phyloP scores from a whole-genome alignment of 2,113 vertebrate genomes.

The Leucopsar rothschildi region DNA sequence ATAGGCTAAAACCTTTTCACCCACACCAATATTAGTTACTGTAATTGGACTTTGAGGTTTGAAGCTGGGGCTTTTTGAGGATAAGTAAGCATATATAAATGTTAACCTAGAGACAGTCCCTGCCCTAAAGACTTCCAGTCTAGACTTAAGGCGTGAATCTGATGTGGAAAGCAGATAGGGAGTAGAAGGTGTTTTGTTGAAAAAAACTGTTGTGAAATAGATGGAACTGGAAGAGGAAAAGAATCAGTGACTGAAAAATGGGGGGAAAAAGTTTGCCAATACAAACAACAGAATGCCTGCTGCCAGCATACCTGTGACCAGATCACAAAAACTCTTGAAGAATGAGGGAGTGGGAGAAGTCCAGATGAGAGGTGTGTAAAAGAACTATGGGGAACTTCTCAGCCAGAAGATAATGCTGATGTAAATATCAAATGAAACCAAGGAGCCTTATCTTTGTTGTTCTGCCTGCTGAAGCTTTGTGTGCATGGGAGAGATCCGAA shows the following conservation, averaged over 20 bases:
- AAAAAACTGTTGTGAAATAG: background rate
- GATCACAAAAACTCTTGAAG: background rate
- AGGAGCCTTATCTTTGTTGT: background rate
- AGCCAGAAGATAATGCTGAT: background rate
- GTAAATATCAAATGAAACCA: background rate
- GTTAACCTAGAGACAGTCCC: background rate
- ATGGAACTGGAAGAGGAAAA: background rate
- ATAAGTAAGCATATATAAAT: background rate
- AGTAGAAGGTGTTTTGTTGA: background rate
- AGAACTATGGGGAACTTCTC: background rate
- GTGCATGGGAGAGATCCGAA: background rate
- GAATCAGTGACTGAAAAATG: background rate
- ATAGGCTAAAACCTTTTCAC: background rate
- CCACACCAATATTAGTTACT: background rate
- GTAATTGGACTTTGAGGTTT: background rate
- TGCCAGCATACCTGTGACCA: background rate
- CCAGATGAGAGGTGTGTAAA: background rate
- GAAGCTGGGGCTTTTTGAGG: background rate
- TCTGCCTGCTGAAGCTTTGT: background rate
- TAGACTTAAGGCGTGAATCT: background rate
- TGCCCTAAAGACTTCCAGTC: background rate
- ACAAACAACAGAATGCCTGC: background rate
- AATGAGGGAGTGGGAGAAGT: background rate
- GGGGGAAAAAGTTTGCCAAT: background rate
- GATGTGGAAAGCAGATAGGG: background rate